phyloP scores from a whole-genome alignment of 2,113 vertebrate species.

The Apus apus region DNA sequence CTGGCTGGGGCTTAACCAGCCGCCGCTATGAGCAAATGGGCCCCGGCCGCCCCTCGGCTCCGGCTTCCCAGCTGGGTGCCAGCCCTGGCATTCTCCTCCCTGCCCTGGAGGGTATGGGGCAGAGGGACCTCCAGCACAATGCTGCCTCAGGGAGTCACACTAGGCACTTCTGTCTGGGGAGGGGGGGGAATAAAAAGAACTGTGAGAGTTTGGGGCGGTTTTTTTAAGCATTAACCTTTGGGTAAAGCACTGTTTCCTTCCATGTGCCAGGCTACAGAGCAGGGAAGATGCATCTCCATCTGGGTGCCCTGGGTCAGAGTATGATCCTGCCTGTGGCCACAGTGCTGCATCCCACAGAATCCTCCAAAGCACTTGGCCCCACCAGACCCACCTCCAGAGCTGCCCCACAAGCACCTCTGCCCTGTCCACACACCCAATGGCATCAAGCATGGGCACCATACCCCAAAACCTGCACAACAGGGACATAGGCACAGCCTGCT shows the following conservation, averaged over 20 bases:
- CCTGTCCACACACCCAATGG: not conserved
- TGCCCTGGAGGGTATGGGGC: not conserved
- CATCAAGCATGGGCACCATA: accelerated
- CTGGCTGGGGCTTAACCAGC: conserved; percentile 22
- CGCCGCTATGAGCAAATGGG: conserved; percentile 39
- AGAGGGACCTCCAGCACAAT: accelerated
- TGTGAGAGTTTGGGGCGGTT: not conserved
- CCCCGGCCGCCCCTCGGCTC: not conserved
- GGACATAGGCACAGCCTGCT: accelerated
- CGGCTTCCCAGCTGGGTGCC: not conserved
- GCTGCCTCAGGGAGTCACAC: not conserved
- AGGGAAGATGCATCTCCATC: accelerated
- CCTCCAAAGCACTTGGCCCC: not conserved
- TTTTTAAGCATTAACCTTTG: not conserved
- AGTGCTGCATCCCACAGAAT: not conserved
- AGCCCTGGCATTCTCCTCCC: not conserved
- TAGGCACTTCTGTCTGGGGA: not conserved
- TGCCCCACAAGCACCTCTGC: not conserved
- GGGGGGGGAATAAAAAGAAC: not conserved
- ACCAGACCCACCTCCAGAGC: not conserved
- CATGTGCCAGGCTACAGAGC: not conserved
- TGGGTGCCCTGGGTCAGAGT: not conserved
- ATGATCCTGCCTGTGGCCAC: not conserved
- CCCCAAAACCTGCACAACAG: not conserved
- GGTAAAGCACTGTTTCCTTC: not conserved